A percentile compares a stretch with the other conserved stretches of the same genome.
These are phyloP conservation scores for Zalophus californianus DNA, from an alignment of 2,797 vertebrate species.

Conservation along the genomic window DNA sequence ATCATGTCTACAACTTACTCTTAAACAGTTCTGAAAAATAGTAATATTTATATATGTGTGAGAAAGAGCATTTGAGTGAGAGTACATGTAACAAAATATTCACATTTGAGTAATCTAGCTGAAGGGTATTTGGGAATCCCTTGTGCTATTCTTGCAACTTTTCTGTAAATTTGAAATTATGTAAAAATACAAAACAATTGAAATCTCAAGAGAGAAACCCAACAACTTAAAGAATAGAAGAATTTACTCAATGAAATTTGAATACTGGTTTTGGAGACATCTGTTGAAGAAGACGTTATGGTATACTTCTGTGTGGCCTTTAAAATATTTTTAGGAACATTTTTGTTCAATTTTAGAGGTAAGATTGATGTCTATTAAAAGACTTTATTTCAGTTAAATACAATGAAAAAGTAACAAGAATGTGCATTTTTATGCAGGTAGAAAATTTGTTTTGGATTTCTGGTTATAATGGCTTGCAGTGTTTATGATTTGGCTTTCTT, in stretches of 20 bases:
- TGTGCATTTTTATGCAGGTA: not conserved
- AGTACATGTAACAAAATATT: not conserved
- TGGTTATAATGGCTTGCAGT: not conserved
- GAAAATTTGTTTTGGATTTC: slow-evolving; percentile 2
- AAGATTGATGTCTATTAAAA: not conserved
- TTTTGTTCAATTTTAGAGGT: not conserved
- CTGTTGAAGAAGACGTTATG: not conserved
- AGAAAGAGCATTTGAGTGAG: not conserved
- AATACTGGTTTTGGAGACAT: not conserved
- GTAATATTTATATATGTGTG: too few relatives aligned
- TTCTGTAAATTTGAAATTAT: slow-evolving; percentile 4
- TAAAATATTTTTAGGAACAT: slow-evolving; percentile 16
- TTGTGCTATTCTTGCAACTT: not conserved
- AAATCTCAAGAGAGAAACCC: not conserved
- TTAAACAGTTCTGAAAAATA: not conserved
- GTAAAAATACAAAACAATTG: not conserved
- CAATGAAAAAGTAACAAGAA: not conserved
- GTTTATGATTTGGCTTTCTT: not conserved
- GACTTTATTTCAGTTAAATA: slow-evolving; percentile 5
- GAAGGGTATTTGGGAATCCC: not conserved
- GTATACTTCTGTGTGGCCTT: not conserved
- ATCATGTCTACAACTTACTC: not conserved
- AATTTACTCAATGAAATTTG: not conserved
- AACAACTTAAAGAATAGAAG: not conserved
- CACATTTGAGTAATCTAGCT: not conserved